Evolutionary conservation across 1,140 invertebrate genomes (phyloP).

Genomic region (Tetramorium parvispinum): DNA sequence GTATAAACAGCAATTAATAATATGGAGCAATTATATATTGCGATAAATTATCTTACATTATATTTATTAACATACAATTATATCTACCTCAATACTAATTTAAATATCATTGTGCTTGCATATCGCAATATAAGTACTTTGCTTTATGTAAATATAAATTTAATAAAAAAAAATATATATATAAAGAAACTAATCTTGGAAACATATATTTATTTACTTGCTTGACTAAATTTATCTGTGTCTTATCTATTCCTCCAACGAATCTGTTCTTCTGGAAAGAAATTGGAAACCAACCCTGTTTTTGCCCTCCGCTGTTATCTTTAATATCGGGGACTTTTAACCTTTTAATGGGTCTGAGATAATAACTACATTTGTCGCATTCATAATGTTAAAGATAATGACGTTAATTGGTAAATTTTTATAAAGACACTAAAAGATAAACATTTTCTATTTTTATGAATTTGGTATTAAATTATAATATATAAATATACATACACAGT

Average conservation of each 20-base stretch:
- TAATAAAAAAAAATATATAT: neutral
- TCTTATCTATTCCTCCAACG: neutral
- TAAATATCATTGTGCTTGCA: slow-evolving; percentile 3
- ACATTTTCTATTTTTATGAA: neutral
- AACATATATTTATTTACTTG: slow-evolving; percentile 1
- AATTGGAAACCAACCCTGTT: slow-evolving; percentile 35
- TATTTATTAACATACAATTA: neutral
- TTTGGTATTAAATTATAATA: neutral
- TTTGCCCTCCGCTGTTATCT: slow-evolving; percentile 61
- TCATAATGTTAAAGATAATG: slow-evolving; percentile 3
- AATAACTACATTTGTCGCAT: slow-evolving; percentile 42
- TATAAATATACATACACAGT: neutral
- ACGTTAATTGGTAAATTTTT: neutral
- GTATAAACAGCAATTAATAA: neutral
- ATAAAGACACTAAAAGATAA: slow-evolving; percentile 2
- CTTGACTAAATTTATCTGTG: neutral
- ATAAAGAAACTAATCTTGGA: neutral
- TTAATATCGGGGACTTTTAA: slow-evolving; percentile 63
- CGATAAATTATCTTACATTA: neutral
- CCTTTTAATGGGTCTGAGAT: slow-evolving; percentile 55
- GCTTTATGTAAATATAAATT: neutral
- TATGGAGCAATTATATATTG: neutral
- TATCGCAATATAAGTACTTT: neutral
- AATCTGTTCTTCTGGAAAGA: slow-evolving; percentile 9
- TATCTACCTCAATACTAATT: neutral